phyloP scores from a whole-genome alignment of 2,888 invertebrate species.

The Tyria jacobaeae region DNA sequence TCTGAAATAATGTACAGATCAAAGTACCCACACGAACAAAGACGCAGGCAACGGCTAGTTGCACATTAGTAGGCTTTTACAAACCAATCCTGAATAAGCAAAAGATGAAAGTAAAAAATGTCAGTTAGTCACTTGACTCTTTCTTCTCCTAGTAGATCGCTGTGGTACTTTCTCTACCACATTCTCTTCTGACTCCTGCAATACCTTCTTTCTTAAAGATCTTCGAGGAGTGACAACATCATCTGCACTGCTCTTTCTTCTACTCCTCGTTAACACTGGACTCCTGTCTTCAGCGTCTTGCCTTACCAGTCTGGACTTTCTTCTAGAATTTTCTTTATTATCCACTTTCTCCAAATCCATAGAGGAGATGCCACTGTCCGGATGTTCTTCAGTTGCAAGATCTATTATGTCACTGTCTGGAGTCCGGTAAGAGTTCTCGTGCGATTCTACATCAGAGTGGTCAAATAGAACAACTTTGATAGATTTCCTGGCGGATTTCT shows the following conservation, averaged over 20 bases:
- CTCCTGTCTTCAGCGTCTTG: slow-evolving; percentile 64
- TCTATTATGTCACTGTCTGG: slow-evolving; percentile 25
- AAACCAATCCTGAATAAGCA: background rate
- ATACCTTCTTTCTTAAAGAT: slow-evolving; percentile 50
- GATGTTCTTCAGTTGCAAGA: slow-evolving; percentile 18
- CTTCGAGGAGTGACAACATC: slow-evolving; percentile 40
- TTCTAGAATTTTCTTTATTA: slow-evolving; percentile 59
- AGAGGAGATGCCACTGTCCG: slow-evolving; percentile 48
- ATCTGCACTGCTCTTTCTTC: slow-evolving; percentile 56
- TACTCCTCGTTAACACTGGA: slow-evolving; percentile 64
- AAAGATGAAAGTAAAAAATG: slow-evolving; percentile 11
- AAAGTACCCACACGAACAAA: too few species aligned
- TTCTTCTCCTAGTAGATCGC: slow-evolving; percentile 51
- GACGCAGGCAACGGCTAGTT: too few species aligned
- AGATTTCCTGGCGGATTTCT: slow-evolving; percentile 63
- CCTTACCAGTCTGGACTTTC: slow-evolving; percentile 52
- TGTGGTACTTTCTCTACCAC: slow-evolving; percentile 44
- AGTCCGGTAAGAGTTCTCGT: slow-evolving; percentile 29
- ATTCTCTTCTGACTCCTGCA: slow-evolving; percentile 52
- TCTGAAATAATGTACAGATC: too few species aligned
- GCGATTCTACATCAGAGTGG: slow-evolving; percentile 49
- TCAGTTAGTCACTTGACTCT: slow-evolving; percentile 28
- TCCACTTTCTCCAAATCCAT: slow-evolving; percentile 53
- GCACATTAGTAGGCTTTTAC: background rate
- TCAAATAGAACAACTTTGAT: slow-evolving; percentile 74